Evolutionary conservation across 2,797 vertebrate species (phyloP), one percentile per base, ranked within the genome.

Genomic region (Sebastes trivittatus): DNA sequence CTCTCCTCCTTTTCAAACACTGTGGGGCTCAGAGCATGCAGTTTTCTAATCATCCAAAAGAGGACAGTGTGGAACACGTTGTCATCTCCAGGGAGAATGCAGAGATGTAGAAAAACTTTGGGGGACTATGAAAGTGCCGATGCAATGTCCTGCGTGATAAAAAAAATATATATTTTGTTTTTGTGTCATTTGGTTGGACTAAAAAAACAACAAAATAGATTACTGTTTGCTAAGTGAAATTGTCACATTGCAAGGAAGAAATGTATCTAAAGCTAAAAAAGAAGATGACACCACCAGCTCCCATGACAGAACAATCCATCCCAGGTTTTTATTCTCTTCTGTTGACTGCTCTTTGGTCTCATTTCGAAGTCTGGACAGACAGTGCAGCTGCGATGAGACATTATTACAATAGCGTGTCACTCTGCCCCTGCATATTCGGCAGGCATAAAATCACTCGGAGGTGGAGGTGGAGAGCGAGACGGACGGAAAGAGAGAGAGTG

Each of bases 51-150:
- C 82, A 13, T 84, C 95, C 96, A 95, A 95, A 91, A 96, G 96
- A 96, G 95, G 95, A 90, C 95, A 95, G 90, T 96, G 94, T 96
- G 93, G 93, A 94, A 91, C 93, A 91, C 59, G 77, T 64, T 90
- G 89, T 89, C 90, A 87, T 94, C 92, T 95, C 93, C 84, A 13
- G 93, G 88, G 94, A 93, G 87, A 69, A 49, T 32, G 70, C 27
- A 25, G 69, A 23, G 38, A 61, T 34, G 52, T 34, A 56, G 30
- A 65, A 79, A 68, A 80, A 68, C 58, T 84, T 65, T 18, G 46
- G 36, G 32, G 55, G 55, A 38, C 7, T 14, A 4, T 63, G 27
- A 32, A 36, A 72, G 80, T 25, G 63, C 69, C 72, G 55, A 14
- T 67, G 61, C 66, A 66, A 38, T 74, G 78, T 82, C 72, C 82